Evolutionary conservation across 2,797 vertebrate genomes (phyloP).

Genomic region (Perodicticus potto): DNA sequence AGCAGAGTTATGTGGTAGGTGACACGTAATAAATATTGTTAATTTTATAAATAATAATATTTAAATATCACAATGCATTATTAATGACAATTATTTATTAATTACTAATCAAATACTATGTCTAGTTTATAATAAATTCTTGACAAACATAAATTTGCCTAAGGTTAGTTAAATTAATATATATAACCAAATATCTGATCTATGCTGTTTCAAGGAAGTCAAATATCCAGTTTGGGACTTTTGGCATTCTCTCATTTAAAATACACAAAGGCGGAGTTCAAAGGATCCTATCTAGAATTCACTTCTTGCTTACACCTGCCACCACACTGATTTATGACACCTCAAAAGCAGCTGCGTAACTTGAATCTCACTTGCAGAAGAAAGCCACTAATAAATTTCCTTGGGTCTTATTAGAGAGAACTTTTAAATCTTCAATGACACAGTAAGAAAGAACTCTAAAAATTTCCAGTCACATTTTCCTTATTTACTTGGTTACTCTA

Average conservation of each 20-base stretch:
- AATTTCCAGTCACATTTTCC: conserved; percentile 73
- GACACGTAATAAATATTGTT: neutral
- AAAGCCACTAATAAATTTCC: conserved; percentile 73
- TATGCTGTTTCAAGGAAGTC: conserved; percentile 20
- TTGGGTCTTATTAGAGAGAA: conserved; percentile 62
- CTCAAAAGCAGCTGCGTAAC: conserved; percentile 8
- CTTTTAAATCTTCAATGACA: conserved; percentile 72
- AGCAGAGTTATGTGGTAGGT: neutral
- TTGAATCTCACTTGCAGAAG: conserved; percentile 61
- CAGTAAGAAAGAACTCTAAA: conserved; percentile 67
- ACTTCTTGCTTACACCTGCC: conserved; percentile 36
- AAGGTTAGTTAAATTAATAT: neutral
- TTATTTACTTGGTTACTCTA: conserved; percentile 83
- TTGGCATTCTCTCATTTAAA: conserved; percentile 17
- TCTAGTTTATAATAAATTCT: neutral
- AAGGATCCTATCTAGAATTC: conserved; percentile 41
- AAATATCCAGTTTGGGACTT: neutral
- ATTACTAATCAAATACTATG: neutral
- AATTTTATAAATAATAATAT: neutral
- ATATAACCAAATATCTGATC: neutral
- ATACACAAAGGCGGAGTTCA: conserved; percentile 17
- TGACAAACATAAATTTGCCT: neutral
- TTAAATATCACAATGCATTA: neutral
- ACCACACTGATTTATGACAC: conserved; percentile 39
- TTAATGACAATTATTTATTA: conserved; percentile 9